These are phyloP conservation scores for Steatocranus sp. DNA, from an alignment of 2,797 vertebrate species.

Conservation along the genomic window DNA sequence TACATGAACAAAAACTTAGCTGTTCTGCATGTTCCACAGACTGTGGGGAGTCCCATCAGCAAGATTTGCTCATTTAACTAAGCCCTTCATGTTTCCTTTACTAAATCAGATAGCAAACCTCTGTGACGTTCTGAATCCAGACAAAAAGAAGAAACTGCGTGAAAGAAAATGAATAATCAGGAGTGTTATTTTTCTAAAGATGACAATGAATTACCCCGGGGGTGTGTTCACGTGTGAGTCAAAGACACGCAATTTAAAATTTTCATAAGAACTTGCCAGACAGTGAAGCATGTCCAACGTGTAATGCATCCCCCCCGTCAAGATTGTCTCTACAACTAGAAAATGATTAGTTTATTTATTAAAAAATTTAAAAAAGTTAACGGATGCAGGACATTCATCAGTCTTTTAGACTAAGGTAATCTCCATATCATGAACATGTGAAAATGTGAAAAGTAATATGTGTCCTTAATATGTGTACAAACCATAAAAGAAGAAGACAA, in stretches of 20 bases:
- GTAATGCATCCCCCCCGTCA: neutral
- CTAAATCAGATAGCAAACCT: neutral
- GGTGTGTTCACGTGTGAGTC: neutral
- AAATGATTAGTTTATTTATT: neutral
- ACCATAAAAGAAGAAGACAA: neutral
- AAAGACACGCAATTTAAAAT: neutral
- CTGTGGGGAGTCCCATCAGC: neutral
- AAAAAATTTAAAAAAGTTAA: neutral
- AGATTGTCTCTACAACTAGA: neutral
- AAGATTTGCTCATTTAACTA: neutral
- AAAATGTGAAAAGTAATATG: neutral
- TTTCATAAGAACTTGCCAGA: neutral
- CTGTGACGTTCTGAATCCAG: neutral
- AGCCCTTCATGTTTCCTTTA: neutral
- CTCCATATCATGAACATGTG: neutral
- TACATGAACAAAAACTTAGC: neutral
- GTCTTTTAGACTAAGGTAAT: fast-evolving
- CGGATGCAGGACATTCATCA: neutral
- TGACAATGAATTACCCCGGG: neutral
- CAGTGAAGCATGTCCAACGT: slow-evolving; percentile 13
- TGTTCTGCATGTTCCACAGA: neutral
- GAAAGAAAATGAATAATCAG: neutral
- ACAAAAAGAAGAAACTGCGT: neutral
- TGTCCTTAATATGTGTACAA: slow-evolving; percentile 3
- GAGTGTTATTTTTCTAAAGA: neutral